Evolutionary conservation across 1,140 invertebrate species (phyloP).

Genomic region (Orchestia grillus): DNA sequence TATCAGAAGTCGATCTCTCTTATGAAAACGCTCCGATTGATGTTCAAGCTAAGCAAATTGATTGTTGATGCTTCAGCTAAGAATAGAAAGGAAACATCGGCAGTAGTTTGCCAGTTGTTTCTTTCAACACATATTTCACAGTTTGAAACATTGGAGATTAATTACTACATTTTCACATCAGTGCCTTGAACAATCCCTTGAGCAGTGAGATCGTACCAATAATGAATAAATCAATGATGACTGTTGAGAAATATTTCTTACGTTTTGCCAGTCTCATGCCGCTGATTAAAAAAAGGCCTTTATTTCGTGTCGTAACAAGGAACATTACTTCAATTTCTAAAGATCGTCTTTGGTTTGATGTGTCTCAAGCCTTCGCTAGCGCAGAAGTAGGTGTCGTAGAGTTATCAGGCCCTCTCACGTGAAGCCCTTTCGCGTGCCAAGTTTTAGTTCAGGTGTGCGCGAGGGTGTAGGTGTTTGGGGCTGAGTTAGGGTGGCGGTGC

Average conservation of each 20-base stretch:
- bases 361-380: not conserved
- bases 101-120: too few species aligned
- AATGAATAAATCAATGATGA: too few species aligned
- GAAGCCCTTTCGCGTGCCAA: not conserved
- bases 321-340: not conserved
- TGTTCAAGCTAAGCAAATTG: too few species aligned
- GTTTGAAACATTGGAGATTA: too few species aligned
- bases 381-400: not conserved
- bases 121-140: too few species aligned
- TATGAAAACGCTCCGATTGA: too few species aligned
- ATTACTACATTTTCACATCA: too few species aligned
- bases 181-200: too few species aligned
- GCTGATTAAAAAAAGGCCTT: not conserved
- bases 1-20: too few species aligned
- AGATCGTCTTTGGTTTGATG: not conserved
- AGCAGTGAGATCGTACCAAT: too few species aligned
- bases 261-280: not conserved
- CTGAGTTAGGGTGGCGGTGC: not conserved
- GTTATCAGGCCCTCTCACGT: not conserved
- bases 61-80: too few species aligned
- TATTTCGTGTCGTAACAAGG: not conserved
- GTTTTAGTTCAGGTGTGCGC: not conserved
- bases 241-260: not conserved
- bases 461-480: conserved; percentile 20
- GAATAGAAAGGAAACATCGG: too few species aligned